Base-by-base conservation (phyloP, 92 coral and sea anemone species). In the Porites divaricata region DNA sequence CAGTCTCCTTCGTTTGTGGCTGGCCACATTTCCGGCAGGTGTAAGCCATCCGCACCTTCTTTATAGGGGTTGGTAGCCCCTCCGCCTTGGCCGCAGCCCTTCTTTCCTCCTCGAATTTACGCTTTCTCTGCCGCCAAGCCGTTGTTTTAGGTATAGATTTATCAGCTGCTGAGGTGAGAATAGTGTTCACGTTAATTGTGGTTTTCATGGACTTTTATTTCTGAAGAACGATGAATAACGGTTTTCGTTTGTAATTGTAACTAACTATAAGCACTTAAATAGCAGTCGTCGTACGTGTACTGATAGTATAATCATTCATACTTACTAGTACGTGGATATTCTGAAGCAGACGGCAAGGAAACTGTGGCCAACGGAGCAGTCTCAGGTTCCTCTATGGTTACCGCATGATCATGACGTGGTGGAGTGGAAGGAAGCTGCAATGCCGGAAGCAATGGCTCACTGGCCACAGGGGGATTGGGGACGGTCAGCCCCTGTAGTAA, bases 401-500 rank as follows among this genome's bases (percentile, higher is more conserved):
- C 28, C 28, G 28, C 28, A 25, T 25, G 28, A 25, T 25, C 28
- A 25, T 25, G 28, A 25, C 28, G 28, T 25, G 74, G 74, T 14
- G 74, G 52, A 26, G 74, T 70, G 56, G 74, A 22, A 20, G 45
- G 51, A 10, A 14, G 74, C 74, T 70, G 74, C 2, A 22, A 52
- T 1, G 74, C 22, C 12, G 25, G 35, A 6, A 22, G 15, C 41
- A 15, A 4, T 3, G 35, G 22, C 28, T n/a, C 22, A 14, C 74
- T 67, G 2, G 41, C 10, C 28, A 41, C 52, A 12, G 74, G 81
- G n/a, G 87, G 81, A 8, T 65, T 28, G 6, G 86, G 86, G 9
- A 83, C 49, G 15, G 63, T 11, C 61, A 76, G 61, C n/a, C 88
- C 91, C 68, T 83, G 79, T 64, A 89, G n/a, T 35, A 89, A 70